Percentiles rank a stretch among this genome's conserved stretches.
phyloP scores from a whole-genome alignment of 2,888 invertebrate species.

The Choreutis nemorana region DNA sequence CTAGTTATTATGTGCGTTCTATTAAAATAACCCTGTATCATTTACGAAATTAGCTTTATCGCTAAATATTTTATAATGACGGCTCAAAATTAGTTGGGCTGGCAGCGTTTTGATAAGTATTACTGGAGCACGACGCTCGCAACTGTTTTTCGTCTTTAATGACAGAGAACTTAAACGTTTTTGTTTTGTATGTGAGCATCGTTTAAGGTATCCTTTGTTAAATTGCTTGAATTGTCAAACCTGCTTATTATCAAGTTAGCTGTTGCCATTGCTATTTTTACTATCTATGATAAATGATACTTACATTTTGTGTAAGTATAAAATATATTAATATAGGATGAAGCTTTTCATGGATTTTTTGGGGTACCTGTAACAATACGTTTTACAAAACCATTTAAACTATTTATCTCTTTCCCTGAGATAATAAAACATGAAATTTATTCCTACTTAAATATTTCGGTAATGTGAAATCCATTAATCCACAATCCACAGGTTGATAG shows the following conservation, averaged over 20 bases:
- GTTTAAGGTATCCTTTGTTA: conserved; percentile 22
- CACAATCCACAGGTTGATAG: conserved; percentile 19
- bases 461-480: too few relatives aligned
- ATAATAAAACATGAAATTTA: not conserved
- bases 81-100: conserved; percentile 39
- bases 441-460: too few relatives aligned
- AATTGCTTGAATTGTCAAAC: conserved; percentile 23
- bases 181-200: conserved; percentile 18
- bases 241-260: conserved; percentile 40
- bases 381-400: not conserved
- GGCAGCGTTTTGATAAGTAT: conserved; percentile 38
- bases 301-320: too few relatives aligned
- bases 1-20: conserved; percentile 60
- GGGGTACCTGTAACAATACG: not conserved
- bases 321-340: too few relatives aligned
- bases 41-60: conserved; percentile 60
- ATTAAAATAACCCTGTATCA: conserved; percentile 58
- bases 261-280: too few relatives aligned
- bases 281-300: too few relatives aligned
- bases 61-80: conserved; percentile 66
- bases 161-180: conserved; percentile 30
- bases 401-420: not conserved
- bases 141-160: conserved; percentile 23
- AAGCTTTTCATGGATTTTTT: too few relatives aligned
- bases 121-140: conserved; percentile 28